Percentiles rank a stretch among this genome's conserved stretches.
phyloP scores from a whole-genome alignment of 2,888 invertebrate species.

The Philereme vetulata region DNA sequence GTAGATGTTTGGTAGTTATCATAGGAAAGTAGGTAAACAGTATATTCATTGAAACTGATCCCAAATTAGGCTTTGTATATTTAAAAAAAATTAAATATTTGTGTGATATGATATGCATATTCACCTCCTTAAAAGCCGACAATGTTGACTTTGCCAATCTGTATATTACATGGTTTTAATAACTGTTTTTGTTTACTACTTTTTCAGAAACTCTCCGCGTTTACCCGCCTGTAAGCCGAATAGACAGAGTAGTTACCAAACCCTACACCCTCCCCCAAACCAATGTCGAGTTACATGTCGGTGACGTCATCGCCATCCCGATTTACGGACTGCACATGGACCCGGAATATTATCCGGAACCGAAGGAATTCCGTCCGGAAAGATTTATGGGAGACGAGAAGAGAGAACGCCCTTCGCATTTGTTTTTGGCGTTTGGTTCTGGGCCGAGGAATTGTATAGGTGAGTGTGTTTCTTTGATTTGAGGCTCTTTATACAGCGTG shows the following conservation, averaged over 20 bases:
- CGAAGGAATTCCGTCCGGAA: constrained; percentile 79
- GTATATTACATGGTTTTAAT: no score
- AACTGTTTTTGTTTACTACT: no score
- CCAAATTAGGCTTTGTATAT: no score
- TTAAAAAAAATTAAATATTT: no score
- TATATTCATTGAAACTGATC: no score
- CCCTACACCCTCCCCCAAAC: constrained; percentile 79
- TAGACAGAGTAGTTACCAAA: constrained; percentile 82
- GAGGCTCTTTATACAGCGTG: background rate
- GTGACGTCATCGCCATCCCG: constrained; percentile 73
- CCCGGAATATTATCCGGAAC: constrained; percentile 81
- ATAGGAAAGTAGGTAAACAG: no score
- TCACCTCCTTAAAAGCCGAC: no score
- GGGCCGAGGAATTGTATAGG: constrained; percentile 82
- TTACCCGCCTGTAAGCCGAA: constrained; percentile 81
- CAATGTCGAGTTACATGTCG: constrained; percentile 69
- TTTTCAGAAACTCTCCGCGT: constrained; percentile 82
- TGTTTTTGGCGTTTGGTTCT: constrained; percentile 81
- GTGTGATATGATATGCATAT: no score
- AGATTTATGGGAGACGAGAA: constrained; percentile 82
- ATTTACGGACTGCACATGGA: constrained; percentile 81
- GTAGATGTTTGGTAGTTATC: no score
- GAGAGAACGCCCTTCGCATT: constrained; percentile 71
- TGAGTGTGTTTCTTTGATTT: constrained; percentile 36
- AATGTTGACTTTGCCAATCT: no score